phyloP scores from a whole-genome alignment of 2,888 invertebrate genomes.

The Dendrolimus houi region DNA sequence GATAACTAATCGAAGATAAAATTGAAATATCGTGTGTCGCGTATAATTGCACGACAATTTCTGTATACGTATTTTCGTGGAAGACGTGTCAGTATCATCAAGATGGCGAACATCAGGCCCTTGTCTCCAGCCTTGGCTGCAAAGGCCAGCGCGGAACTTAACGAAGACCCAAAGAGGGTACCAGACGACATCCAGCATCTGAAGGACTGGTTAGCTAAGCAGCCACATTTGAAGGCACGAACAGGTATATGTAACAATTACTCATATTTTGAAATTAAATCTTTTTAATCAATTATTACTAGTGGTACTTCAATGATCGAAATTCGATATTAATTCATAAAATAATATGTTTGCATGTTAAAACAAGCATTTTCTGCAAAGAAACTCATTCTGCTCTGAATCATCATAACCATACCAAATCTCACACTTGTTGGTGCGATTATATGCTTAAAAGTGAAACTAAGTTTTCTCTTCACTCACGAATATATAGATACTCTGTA shows the following conservation, averaged over 20 bases:
- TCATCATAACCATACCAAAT: too few relatives aligned
- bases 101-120: conserved; percentile 37
- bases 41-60: conserved; percentile 8
- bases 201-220: conserved; percentile 74
- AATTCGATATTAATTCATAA: too few relatives aligned
- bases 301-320: too few relatives aligned
- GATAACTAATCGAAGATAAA: conserved; percentile 24
- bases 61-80: conserved; percentile 1
- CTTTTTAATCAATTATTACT: too few relatives aligned
- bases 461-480: too few relatives aligned
- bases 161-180: conserved; percentile 67
- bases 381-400: too few relatives aligned
- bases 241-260: conserved; percentile 23
- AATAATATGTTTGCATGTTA: too few relatives aligned
- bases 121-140: conserved; percentile 40
- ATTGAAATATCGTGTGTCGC: conserved; percentile 12
- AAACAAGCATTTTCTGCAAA: too few relatives aligned
- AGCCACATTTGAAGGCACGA: conserved; percentile 64
- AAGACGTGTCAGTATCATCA: conserved; percentile 4
- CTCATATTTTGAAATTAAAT: too few relatives aligned
- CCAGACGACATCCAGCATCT: conserved; percentile 64
- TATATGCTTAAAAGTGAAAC: too few relatives aligned
- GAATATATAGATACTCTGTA: too few relatives aligned
- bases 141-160: conserved; percentile 66
- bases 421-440: too few relatives aligned